These are phyloP conservation scores for Macroglossus sobrinus DNA, from an alignment of 2,113 vertebrate species.

Conservation along the genomic window DNA sequence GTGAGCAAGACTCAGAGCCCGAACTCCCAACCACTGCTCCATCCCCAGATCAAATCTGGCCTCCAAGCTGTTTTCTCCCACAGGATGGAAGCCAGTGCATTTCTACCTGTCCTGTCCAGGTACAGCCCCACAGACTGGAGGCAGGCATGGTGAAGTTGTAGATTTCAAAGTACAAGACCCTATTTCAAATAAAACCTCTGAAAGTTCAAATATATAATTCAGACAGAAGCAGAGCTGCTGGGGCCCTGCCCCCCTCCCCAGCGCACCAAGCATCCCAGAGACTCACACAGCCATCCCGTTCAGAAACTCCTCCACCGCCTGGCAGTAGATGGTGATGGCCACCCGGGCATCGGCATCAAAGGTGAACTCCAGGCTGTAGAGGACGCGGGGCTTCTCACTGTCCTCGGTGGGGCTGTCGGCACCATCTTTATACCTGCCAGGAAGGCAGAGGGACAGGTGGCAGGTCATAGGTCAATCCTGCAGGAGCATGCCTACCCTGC, in stretches of 20 bases:
- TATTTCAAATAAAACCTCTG: neutral
- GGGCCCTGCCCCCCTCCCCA: neutral
- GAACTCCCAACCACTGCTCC: neutral
- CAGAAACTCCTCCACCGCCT: conserved; percentile 95
- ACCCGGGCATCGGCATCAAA: conserved; percentile 97
- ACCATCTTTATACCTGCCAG: conserved; percentile 94
- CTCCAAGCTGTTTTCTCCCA: neutral
- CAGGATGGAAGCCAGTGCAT: rapidly evolving
- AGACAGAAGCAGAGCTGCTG: neutral
- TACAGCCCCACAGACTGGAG: neutral
- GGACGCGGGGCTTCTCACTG: conserved; percentile 89
- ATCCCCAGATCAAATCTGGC: neutral
- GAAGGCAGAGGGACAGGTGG: neutral
- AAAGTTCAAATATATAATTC: neutral
- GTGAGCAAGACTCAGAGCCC: neutral
- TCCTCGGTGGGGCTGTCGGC: conserved; percentile 90
- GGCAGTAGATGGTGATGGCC: conserved; percentile 97
- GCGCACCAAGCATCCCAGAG: rapidly evolving
- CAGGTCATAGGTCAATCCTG: neutral
- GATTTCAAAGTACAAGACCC: neutral
- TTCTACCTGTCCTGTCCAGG: rapidly evolving
- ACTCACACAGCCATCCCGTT: conserved; percentile 96
- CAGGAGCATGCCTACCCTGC: neutral
- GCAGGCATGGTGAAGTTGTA: neutral
- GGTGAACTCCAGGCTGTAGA: conserved; percentile 97